These are phyloP conservation scores for Lucinisca nassula DNA, from an alignment of 2,888 invertebrate genomes.

Conservation along the genomic window DNA sequence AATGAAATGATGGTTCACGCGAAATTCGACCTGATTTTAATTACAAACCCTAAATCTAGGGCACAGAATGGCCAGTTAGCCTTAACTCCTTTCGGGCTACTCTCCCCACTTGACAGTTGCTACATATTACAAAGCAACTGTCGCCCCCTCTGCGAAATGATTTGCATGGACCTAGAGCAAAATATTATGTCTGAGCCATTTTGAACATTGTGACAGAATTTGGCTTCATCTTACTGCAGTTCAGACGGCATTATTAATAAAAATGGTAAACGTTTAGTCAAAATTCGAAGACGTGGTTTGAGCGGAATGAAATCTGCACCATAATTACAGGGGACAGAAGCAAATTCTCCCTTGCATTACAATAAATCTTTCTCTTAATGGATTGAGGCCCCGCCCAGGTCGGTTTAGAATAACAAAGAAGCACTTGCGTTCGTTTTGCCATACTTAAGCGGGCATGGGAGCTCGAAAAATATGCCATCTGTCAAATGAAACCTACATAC, in stretches of 20 bases:
- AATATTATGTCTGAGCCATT: too few species aligned
- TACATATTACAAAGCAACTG: too few species aligned
- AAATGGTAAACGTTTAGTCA: not conserved
- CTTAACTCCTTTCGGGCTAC: too few species aligned
- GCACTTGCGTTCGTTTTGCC: not conserved
- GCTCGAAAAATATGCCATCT: constrained; percentile 23
- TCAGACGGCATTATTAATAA: not conserved
- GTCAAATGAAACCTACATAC: constrained; percentile 26
- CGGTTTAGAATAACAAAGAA: not conserved
- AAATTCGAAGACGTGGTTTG: not conserved
- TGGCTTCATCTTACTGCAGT: not conserved
- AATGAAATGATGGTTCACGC: not conserved
- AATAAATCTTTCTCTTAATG: constrained; percentile 2
- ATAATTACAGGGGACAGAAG: not conserved
- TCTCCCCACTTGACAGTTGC: too few species aligned
- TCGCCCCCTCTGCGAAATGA: too few species aligned
- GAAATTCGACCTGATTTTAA: not conserved
- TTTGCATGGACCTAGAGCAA: too few species aligned
- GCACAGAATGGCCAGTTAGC: too few species aligned
- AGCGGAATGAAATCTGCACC: not conserved
- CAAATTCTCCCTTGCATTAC: not conserved
- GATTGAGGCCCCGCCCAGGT: not conserved
- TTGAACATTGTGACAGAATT: too few species aligned
- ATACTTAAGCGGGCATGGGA: not conserved
- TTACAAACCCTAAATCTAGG: too few species aligned